phyloP scores from a whole-genome alignment of 53 echinoderm and acorn worm genomes.

The Glandiceps talaboti region DNA sequence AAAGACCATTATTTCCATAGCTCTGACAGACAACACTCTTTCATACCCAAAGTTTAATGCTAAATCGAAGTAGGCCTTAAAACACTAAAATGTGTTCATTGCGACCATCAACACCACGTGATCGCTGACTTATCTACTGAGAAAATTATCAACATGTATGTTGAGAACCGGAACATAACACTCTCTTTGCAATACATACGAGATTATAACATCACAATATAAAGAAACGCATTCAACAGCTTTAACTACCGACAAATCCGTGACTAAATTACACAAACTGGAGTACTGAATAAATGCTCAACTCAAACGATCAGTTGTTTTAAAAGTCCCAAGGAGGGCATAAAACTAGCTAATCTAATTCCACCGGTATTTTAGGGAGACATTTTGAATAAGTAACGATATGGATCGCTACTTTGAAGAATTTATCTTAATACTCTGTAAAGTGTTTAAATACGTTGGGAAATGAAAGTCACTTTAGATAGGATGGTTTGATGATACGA shows the following conservation, averaged over 20 bases:
- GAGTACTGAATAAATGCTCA: neutral
- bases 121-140: too few relatives aligned
- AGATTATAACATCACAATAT: too few relatives aligned
- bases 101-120: too few relatives aligned
- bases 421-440: neutral
- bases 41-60: too few relatives aligned
- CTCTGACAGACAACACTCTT: too few relatives aligned
- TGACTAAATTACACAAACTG: neutral
- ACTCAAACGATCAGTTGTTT: neutral
- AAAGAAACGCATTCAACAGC: too few relatives aligned
- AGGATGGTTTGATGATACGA: neutral
- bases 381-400: neutral
- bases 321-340: neutral
- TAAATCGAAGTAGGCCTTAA: too few relatives aligned
- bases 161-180: too few relatives aligned
- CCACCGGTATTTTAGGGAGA: neutral
- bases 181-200: too few relatives aligned
- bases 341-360: neutral
- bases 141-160: too few relatives aligned
- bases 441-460: neutral
- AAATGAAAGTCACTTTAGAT: neutral
- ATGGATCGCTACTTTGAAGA: neutral
- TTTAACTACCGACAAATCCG: neutral
- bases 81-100: too few relatives aligned
- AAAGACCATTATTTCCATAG: too few relatives aligned